Evolutionary conservation across 1,140 invertebrate species (phyloP).

Genomic region (Centruroides vittatus): DNA sequence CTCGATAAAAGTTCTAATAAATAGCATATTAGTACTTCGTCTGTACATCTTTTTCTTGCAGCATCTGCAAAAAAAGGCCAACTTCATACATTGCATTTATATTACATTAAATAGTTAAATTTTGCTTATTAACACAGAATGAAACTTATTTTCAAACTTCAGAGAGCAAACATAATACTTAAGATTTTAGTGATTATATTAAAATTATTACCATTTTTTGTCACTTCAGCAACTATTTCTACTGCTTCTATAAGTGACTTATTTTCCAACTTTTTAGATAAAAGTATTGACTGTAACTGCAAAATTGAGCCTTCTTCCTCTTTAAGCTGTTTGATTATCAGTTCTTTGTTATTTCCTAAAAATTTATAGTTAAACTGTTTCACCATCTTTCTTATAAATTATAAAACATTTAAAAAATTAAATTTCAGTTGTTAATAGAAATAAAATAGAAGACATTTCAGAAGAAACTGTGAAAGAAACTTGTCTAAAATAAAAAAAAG

Average conservation of each 20-base stretch:
- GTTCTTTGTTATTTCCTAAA: no score
- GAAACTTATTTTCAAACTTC: background rate
- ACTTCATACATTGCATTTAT: background rate
- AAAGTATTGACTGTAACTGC: no score
- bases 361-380: no score
- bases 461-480: no score
- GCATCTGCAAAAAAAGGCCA: conserved; percentile 20
- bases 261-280: no score
- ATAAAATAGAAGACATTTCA: no score
- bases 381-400: no score
- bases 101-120: background rate
- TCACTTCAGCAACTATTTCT: conserved; percentile 28
- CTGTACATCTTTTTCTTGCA: conserved; percentile 23
- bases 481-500: no score
- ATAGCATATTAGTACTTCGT: conserved; percentile 21
- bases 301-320: no score
- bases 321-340: no score
- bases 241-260: conserved; percentile 9
- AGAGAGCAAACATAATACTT: background rate
- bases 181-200: background rate
- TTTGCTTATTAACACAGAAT: background rate
- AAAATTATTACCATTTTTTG: conserved; percentile 25
- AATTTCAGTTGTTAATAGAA: no score
- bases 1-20: conserved; percentile 21
- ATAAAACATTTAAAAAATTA: no score